These are phyloP conservation scores for Acronicta leporina DNA, from an alignment of 2,888 invertebrate species.

Conservation along the genomic window DNA sequence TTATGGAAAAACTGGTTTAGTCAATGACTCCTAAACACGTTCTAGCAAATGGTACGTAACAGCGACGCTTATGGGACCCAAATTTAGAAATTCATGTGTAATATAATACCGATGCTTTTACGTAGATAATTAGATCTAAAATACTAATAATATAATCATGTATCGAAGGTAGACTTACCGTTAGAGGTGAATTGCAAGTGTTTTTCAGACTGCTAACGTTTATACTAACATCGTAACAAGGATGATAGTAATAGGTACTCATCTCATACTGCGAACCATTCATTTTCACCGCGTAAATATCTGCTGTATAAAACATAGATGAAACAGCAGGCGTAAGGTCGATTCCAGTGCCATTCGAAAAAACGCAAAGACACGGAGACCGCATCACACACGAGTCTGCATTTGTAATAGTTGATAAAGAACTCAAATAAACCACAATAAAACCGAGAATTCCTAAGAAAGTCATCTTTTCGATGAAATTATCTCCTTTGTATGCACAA, in stretches of 20 bases:
- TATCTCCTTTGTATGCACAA: slow-evolving; percentile 7
- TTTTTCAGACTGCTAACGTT: slow-evolving; percentile 57
- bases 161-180: slow-evolving; percentile 65
- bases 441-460: slow-evolving; percentile 49
- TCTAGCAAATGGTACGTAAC: slow-evolving; percentile 8
- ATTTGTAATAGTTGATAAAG: slow-evolving; percentile 51
- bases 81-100: not conserved
- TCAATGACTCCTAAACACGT: slow-evolving; percentile 27
- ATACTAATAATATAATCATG: not conserved
- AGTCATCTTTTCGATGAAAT: slow-evolving; percentile 57
- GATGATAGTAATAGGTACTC: slow-evolving; percentile 79
- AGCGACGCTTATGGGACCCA: not conserved
- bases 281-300: slow-evolving; percentile 61
- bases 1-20: slow-evolving; percentile 45
- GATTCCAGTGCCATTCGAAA: slow-evolving; percentile 85
- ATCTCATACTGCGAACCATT: slow-evolving; percentile 65
- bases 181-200: slow-evolving; percentile 66
- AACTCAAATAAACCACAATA: slow-evolving; percentile 56
- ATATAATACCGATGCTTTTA: not conserved
- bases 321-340: slow-evolving; percentile 75
- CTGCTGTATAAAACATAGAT: slow-evolving; percentile 68
- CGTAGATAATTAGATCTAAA: not conserved
- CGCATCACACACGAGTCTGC: slow-evolving; percentile 75
- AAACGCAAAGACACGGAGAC: slow-evolving; percentile 80
- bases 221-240: slow-evolving; percentile 74